A percentile compares a stretch with the other conserved stretches of the same genome.
Evolutionary conservation across 2,797 vertebrate species (phyloP).

Genomic region (Muscicapa striata): DNA sequence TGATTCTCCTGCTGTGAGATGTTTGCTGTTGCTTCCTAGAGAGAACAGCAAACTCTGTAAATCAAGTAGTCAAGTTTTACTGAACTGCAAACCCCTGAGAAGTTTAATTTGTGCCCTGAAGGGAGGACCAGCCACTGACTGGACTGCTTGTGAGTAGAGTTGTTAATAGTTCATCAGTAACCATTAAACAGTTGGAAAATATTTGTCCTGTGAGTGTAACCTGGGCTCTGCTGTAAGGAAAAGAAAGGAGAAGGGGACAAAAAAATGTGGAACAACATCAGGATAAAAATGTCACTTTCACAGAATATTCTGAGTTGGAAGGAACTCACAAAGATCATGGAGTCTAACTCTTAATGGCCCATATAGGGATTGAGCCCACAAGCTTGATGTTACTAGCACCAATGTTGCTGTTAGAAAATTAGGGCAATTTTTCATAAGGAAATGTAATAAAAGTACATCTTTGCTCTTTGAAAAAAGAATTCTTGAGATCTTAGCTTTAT

Average conservation of each 20-base stretch:
- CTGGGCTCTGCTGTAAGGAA: neutral
- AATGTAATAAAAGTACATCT: neutral
- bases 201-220: constrained; percentile 18
- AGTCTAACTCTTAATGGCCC: too few relatives aligned
- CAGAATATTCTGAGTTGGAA: neutral
- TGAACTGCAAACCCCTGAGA: neutral
- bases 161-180: neutral
- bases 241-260: rapidly evolving
- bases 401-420: neutral
- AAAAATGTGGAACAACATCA: rapidly evolving
- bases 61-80: neutral
- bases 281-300: neutral
- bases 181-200: constrained; percentile 21
- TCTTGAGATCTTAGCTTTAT: neutral
- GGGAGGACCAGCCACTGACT: neutral
- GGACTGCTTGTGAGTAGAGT: neutral
- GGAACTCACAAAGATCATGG: neutral
- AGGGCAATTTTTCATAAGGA: neutral
- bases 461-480: neutral
- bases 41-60: neutral
- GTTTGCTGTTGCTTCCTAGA: neutral
- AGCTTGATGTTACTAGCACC: neutral
- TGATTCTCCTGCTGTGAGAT: neutral
- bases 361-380: rapidly evolving
- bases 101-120: constrained; percentile 17